Evolutionary conservation across 2,797 vertebrate species (phyloP).

Genomic region (Octomys mimax): DNA sequence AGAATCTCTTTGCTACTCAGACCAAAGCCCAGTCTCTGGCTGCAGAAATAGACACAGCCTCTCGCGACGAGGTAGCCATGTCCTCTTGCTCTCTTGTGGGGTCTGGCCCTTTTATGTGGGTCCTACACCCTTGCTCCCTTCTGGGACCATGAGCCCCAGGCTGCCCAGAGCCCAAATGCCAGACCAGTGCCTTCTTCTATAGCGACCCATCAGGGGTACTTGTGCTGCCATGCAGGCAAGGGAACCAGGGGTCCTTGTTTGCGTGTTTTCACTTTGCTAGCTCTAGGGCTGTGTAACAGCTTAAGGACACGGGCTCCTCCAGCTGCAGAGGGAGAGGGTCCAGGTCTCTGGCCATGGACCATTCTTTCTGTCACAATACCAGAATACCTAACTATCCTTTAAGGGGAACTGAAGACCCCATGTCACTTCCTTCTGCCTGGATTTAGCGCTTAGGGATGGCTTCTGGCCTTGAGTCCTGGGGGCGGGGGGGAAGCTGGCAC

Average conservation of each 20-base stretch:
- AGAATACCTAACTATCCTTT: not conserved
- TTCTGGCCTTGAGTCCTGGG: not conserved
- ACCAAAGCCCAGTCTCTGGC: constrained; percentile 98
- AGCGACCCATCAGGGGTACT: no score
- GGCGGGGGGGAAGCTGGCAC: not conserved
- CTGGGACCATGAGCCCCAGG: not conserved
- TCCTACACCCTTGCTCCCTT: not conserved
- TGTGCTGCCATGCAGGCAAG: not conserved
- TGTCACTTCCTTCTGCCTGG: not conserved
- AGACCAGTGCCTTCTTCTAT: not conserved
- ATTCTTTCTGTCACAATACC: not conserved
- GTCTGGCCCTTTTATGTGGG: not conserved
- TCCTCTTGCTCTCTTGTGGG: rapidly evolving
- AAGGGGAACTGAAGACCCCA: not conserved
- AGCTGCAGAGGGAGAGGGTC: not conserved
- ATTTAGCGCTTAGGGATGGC: not conserved
- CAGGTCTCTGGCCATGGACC: not conserved
- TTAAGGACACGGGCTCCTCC: not conserved
- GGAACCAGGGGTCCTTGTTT: not conserved
- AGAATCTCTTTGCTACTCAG: constrained; percentile 97
- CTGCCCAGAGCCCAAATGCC: not conserved
- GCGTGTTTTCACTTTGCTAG: not conserved
- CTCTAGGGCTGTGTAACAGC: not conserved
- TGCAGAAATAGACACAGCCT: constrained; percentile 97
- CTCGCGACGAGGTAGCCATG: constrained; percentile 94